Evolutionary conservation across 2,888 invertebrate species (phyloP).

Genomic region (Philhelius pedissequus): DNA sequence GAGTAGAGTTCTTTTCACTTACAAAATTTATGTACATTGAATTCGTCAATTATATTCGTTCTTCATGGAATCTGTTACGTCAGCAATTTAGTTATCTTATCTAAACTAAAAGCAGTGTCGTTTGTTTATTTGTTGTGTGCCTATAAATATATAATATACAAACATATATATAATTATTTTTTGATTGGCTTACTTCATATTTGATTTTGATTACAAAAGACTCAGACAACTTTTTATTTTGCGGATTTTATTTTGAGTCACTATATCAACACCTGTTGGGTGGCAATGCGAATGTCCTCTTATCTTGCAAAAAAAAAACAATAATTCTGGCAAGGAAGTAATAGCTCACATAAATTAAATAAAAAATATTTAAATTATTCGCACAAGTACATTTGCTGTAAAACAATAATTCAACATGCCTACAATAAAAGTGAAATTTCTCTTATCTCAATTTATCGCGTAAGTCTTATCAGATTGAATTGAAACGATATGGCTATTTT

Average conservation of each 20-base stretch:
- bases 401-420: background rate
- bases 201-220: background rate
- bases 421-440: constrained; percentile 21
- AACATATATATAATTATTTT: background rate
- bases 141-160: no score
- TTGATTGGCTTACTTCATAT: background rate
- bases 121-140: background rate
- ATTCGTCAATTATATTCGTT: background rate
- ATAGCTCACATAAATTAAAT: background rate
- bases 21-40: background rate
- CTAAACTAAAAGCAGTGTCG: background rate
- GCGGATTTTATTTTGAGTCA: background rate
- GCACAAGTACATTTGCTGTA: background rate
- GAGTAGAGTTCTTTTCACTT: background rate
- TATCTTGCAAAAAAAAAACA: background rate
- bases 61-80: background rate
- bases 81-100: background rate
- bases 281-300: background rate
- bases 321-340: background rate
- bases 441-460: constrained; percentile 6
- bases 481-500: background rate
- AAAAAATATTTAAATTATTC: background rate
- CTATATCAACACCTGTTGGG: background rate
- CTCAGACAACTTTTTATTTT: background rate
- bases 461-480: background rate